Conservation (phyloP, 1,140 invertebrate genomes). For the Calliopsis andreniformis region DNA sequence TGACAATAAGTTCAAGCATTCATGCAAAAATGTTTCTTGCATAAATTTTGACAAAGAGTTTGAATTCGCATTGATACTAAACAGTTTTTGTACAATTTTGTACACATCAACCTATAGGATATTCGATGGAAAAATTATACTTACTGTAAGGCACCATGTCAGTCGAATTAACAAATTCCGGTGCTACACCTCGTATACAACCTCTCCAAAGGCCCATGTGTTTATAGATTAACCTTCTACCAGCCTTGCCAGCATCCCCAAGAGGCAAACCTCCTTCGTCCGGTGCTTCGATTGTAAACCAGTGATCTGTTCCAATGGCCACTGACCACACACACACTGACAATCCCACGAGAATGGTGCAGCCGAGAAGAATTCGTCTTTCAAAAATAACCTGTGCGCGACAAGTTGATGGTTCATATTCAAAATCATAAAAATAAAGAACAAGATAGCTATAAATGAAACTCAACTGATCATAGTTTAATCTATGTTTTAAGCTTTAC, state of each 20-base stretch:
- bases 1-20: no score
- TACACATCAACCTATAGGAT: no score
- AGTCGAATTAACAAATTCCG: constrained; percentile 58
- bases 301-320: constrained; percentile 88
- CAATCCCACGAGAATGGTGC: constrained; percentile 86
- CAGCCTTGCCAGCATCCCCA: constrained; percentile 57
- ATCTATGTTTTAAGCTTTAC: neutral
- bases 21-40: no score
- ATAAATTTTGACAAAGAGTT: no score
- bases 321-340: constrained; percentile 87
- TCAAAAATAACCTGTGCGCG: constrained; percentile 84
- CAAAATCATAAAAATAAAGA: no score
- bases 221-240: constrained; percentile 76
- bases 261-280: constrained; percentile 63
- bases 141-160: constrained; percentile 66
- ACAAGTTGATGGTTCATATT: neutral
- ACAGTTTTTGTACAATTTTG: no score
- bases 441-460: neutral
- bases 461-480: neutral
- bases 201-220: constrained; percentile 87
- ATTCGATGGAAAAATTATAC: constrained; percentile 30
- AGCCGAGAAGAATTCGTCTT: constrained; percentile 86
- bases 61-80: no score
- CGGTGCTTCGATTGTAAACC: constrained; percentile 85
- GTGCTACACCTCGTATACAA: constrained; percentile 79